phyloP scores from a whole-genome alignment of 2,888 invertebrate species.

The Ommatoiulus sabulosus region DNA sequence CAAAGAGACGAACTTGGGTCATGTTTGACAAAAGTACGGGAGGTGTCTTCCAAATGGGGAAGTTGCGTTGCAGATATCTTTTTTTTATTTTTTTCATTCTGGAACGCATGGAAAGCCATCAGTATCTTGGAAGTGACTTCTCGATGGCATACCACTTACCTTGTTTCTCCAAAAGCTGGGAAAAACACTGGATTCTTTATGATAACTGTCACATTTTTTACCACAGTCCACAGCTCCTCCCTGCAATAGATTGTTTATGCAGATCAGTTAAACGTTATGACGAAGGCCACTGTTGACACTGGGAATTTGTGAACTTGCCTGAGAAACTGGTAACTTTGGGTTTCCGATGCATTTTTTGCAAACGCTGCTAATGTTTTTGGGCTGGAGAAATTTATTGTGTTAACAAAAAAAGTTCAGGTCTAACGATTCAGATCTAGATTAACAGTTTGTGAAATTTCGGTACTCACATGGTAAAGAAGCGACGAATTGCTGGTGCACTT shows the following conservation, averaged over 20 bases:
- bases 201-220: not conserved
- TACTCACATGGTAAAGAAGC: not conserved
- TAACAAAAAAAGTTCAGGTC: not conserved
- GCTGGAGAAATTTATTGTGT: not conserved
- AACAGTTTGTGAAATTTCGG: not conserved
- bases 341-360: not conserved
- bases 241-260: not conserved
- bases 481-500: not conserved
- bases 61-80: no score
- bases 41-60: no score
- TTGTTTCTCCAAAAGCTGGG: not conserved
- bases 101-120: no score
- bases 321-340: not conserved
- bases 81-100: no score
- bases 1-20: no score
- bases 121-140: not conserved
- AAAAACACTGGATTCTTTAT: conserved; percentile 24
- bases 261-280: not conserved
- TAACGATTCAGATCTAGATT: no score
- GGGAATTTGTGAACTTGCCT: not conserved
- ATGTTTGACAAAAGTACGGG: no score
- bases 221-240: not conserved
- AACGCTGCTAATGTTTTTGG: not conserved
- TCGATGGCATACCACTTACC: not conserved
- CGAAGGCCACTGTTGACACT: not conserved